phyloP scores from a whole-genome alignment of 2,113 vertebrate genomes.

The Scatophagus argus region DNA sequence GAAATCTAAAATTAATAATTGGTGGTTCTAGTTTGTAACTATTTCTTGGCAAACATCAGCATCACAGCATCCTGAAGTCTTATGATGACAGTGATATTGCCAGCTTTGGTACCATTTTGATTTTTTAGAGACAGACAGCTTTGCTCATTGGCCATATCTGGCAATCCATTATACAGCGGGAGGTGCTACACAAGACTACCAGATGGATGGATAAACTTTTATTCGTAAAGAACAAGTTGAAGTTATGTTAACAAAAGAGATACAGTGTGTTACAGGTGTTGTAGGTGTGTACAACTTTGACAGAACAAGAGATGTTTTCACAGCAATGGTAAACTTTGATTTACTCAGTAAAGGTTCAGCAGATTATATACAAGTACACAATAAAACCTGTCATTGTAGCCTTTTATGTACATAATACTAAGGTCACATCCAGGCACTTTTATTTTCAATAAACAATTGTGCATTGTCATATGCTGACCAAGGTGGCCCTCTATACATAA shows the following conservation, averaged over 20 bases:
- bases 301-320: neutral
- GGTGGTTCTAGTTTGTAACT: neutral
- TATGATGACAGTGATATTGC: neutral
- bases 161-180: neutral
- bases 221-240: neutral
- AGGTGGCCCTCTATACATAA: neutral
- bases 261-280: neutral
- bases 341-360: neutral
- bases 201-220: too few species aligned
- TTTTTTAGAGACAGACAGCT: neutral
- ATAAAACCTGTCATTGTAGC: neutral
- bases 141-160: neutral
- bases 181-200: neutral
- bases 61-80: neutral
- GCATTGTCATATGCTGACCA: neutral
- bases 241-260: neutral
- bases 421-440: too few species aligned
- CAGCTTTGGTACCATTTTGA: neutral
- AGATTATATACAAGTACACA: constrained; percentile 9
- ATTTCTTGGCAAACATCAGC: neutral
- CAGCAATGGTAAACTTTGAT: neutral
- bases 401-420: neutral
- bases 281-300: neutral
- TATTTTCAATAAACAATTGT: constrained; percentile 3
- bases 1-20: constrained; percentile 3